A percentile compares a stretch with the other conserved stretches of the same genome.
These are phyloP conservation scores for Bombus breviceps DNA, from an alignment of 1,140 invertebrate genomes.

Conservation along the genomic window DNA sequence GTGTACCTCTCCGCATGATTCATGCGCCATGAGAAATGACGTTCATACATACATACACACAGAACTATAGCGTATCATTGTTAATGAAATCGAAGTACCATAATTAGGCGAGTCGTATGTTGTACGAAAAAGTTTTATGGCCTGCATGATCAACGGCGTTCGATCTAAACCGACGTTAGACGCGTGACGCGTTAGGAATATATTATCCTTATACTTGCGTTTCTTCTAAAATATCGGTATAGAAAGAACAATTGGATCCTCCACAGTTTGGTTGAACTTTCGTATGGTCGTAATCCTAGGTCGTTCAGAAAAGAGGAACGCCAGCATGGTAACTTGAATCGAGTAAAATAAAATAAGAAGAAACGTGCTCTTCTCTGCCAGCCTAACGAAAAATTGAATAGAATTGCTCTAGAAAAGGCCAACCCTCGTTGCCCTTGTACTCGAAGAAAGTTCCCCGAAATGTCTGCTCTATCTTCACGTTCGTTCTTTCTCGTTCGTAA, in stretches of 20 bases:
- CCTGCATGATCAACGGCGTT: slow-evolving; percentile 9
- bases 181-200: neutral
- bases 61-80: slow-evolving; percentile 38
- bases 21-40: slow-evolving; percentile 10
- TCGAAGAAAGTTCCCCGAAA: slow-evolving; percentile 58
- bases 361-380: neutral
- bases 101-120: slow-evolving; percentile 40
- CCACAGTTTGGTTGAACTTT: neutral
- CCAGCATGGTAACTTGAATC: neutral
- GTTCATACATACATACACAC: slow-evolving; percentile 24
- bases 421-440: slow-evolving; percentile 36
- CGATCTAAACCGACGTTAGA: slow-evolving; percentile 7
- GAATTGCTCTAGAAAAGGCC: neutral
- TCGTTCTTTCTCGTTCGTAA: slow-evolving; percentile 23
- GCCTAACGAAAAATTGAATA: neutral
- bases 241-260: neutral
- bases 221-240: neutral
- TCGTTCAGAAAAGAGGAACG: slow-evolving; percentile 8
- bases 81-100: slow-evolving; percentile 40
- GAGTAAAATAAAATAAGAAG: neutral
- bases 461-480: slow-evolving; percentile 31
- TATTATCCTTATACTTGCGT: neutral
- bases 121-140: slow-evolving; percentile 25
- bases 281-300: neutral
- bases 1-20: neutral